phyloP scores from a whole-genome alignment of 2,113 vertebrate genomes.

The Suricata suricatta region DNA sequence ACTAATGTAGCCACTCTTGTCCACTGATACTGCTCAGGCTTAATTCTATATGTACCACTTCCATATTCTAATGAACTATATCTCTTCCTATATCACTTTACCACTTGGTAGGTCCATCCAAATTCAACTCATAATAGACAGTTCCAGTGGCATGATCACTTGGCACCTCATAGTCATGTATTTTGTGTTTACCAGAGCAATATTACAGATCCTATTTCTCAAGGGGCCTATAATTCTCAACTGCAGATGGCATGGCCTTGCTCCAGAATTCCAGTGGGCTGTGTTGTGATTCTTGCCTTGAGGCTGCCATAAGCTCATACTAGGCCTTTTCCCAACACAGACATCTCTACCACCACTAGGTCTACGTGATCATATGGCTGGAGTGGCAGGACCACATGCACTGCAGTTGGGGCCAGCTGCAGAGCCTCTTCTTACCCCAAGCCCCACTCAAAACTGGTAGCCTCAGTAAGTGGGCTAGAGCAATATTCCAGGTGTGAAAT shows the following conservation, averaged over 20 bases:
- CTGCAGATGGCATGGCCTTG: slow-evolving; percentile 27
- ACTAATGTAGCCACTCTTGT: background rate
- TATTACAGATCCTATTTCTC: background rate
- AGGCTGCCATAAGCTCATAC: background rate
- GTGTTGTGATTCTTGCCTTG: background rate
- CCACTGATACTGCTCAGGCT: background rate
- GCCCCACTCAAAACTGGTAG: background rate
- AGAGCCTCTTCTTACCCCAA: background rate
- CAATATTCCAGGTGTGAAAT: background rate
- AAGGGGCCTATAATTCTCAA: background rate
- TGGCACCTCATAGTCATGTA: background rate
- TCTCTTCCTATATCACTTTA: background rate
- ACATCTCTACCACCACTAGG: background rate
- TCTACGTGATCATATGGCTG: background rate
- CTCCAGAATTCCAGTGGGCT: background rate
- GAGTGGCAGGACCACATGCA: background rate
- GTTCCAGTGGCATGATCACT: background rate
- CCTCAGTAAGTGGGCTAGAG: background rate
- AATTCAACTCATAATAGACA: background rate
- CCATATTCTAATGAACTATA: background rate
- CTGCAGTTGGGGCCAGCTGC: background rate
- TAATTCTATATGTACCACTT: background rate
- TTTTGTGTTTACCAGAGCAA: background rate
- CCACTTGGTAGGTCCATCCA: background rate
- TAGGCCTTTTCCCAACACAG: background rate